Percentiles rank a stretch among this genome's conserved stretches.
Conservation (phyloP, 2,888 invertebrate species). For the Linnaemya tessellans region DNA sequence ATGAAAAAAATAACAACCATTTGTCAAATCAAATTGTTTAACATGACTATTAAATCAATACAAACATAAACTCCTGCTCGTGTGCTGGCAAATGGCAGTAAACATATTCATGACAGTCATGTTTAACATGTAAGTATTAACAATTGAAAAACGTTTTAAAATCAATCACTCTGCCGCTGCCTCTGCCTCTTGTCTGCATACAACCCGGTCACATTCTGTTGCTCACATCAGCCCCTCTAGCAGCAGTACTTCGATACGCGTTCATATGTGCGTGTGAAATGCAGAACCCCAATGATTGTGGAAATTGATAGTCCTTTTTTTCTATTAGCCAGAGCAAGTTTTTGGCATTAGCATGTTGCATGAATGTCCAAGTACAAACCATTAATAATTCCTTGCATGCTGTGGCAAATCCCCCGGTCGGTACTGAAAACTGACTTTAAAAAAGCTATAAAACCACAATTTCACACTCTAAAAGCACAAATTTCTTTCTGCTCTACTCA, state of each 20-base stretch:
- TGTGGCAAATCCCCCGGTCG: constrained; percentile 43
- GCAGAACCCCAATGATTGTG: constrained; percentile 61
- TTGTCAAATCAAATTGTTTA: constrained; percentile 66
- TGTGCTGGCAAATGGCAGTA: constrained; percentile 39
- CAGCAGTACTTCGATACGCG: not conserved
- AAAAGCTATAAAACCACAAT: constrained; percentile 62
- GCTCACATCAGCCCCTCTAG: constrained; percentile 27
- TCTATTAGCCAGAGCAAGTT: not conserved
- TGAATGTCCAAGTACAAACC: constrained; percentile 58
- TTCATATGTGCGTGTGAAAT: constrained; percentile 28
- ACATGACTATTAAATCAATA: constrained; percentile 69
- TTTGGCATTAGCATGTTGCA: constrained; percentile 66
- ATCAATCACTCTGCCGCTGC: constrained; percentile 67
- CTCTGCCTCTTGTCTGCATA: constrained; percentile 18
- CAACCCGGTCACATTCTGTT: constrained; percentile 45
- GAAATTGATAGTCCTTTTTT: constrained; percentile 69
- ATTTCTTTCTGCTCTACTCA: constrained; percentile 18
- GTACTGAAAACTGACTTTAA: constrained; percentile 50
- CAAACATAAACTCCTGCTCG: constrained; percentile 10
- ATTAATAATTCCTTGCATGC: constrained; percentile 70
- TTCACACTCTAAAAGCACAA: constrained; percentile 60
- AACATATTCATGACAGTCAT: constrained; percentile 63
- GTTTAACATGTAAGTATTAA: constrained; percentile 50
- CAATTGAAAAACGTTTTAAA: constrained; percentile 72
- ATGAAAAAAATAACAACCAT: constrained; percentile 60